Evolutionary conservation across 1,140 invertebrate species (phyloP).

Genomic region (Prorops nasuta): DNA sequence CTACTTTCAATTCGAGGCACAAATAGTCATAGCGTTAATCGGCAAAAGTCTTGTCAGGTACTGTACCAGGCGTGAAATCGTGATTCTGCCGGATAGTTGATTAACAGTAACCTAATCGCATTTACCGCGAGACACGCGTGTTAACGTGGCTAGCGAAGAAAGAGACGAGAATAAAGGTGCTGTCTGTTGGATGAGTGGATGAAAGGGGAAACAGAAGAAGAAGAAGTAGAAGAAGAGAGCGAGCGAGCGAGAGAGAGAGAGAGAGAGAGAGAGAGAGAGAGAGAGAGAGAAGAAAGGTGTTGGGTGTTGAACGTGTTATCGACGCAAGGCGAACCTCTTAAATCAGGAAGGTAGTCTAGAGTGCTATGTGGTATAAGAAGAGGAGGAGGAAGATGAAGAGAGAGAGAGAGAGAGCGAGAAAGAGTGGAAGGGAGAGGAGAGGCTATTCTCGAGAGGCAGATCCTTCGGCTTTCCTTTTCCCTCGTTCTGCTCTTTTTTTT

Average conservation of each 20-base stretch:
- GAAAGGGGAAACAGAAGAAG: slow-evolving; percentile 5
- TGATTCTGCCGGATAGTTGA: slow-evolving; percentile 11
- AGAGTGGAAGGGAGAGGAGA: slow-evolving; percentile 1
- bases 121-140: slow-evolving; percentile 15
- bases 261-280: slow-evolving; percentile 3
- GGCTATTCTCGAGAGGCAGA: slow-evolving; percentile 7
- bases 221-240: slow-evolving; percentile 8
- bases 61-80: too few relatives aligned
- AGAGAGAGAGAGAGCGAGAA: slow-evolving; percentile 1
- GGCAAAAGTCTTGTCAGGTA: too few relatives aligned
- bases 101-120: slow-evolving; percentile 18
- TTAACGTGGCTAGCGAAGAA: slow-evolving; percentile 11
- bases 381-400: slow-evolving; percentile 8
- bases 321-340: slow-evolving; percentile 32
- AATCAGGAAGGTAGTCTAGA: slow-evolving; percentile 24
- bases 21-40: too few relatives aligned
- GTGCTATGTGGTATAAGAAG: too few relatives aligned
- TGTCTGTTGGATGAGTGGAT: background rate
- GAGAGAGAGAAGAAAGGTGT: slow-evolving; percentile 17
- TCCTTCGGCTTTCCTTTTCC: background rate
- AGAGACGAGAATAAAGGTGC: background rate
- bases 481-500: slow-evolving; percentile 10
- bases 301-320: slow-evolving; percentile 25
- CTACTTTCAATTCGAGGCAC: too few relatives aligned
- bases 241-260: too few relatives aligned